Evolutionary conservation across 2,113 vertebrate species (phyloP).

Genomic region (Galeopterus variegatus): DNA sequence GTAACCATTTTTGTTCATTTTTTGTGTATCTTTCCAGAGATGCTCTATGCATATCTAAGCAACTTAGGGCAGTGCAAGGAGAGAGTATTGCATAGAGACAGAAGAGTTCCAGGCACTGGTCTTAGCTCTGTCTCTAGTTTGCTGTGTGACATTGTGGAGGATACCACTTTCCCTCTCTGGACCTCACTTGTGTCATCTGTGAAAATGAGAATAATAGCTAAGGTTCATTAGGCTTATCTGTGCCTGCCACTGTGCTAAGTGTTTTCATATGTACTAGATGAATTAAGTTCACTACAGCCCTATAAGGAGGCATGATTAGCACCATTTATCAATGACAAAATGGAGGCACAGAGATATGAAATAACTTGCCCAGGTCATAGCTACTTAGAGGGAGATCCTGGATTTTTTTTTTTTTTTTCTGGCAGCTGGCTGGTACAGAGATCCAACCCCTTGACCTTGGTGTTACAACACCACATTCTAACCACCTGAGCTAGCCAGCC

Average conservation of each 20-base stretch:
- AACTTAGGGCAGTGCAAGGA: background rate
- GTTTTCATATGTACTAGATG: background rate
- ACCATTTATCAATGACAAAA: slow-evolving; percentile 15
- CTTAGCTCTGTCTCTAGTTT: background rate
- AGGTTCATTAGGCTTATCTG: background rate
- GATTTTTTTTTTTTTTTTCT: no score
- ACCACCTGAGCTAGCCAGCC: no score
- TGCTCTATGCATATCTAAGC: background rate
- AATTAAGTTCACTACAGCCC: background rate
- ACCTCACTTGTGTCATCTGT: slow-evolving; percentile 5
- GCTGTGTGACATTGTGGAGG: background rate
- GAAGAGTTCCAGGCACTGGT: background rate
- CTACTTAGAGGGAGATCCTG: background rate
- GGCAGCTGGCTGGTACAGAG: no score
- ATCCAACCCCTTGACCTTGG: no score
- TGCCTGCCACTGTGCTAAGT: background rate
- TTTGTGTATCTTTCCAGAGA: background rate
- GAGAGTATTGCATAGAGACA: background rate
- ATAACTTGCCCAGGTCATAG: background rate
- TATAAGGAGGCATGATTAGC: background rate
- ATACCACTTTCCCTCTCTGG: background rate
- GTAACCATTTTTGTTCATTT: background rate
- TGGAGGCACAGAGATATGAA: background rate
- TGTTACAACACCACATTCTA: no score
- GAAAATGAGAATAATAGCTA: background rate